Conservation (phyloP, 2,797 vertebrate genomes). For the Melanotaenia trifasciata region DNA sequence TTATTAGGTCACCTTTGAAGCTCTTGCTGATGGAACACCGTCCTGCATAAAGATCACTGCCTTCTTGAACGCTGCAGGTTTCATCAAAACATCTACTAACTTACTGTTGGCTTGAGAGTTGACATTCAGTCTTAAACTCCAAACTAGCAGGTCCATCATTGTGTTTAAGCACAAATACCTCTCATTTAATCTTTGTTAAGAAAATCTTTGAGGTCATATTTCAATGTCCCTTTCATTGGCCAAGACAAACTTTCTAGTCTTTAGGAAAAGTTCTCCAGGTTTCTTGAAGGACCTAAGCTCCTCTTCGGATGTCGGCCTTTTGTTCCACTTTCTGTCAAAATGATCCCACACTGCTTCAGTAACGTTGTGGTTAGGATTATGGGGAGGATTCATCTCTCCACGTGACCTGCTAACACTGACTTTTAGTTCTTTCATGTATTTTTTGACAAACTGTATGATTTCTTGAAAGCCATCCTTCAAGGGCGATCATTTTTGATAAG, state of each 20-base stretch:
- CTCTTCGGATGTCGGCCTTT: too few species aligned
- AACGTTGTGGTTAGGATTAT: background rate
- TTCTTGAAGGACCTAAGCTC: too few species aligned
- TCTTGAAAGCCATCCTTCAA: background rate
- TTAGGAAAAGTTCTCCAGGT: too few species aligned
- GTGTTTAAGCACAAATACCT: background rate
- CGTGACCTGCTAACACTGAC: background rate
- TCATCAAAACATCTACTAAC: background rate
- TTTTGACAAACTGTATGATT: background rate
- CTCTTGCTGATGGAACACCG: background rate
- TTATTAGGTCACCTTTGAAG: constrained; percentile 1
- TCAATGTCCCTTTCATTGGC: background rate
- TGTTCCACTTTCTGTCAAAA: too few species aligned
- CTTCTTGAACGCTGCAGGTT: background rate
- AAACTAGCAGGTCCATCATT: background rate
- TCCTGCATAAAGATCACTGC: background rate
- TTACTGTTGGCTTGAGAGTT: background rate
- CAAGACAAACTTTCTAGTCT: background rate
- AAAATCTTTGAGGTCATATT: background rate
- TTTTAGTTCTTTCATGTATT: background rate
- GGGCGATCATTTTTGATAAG: too few species aligned
- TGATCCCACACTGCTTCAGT: too few species aligned
- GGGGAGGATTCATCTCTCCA: background rate
- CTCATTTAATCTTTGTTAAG: background rate
- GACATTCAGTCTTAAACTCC: background rate